Evolutionary conservation across 1,140 invertebrate species (phyloP).

Genomic region (Magallana gigas): DNA sequence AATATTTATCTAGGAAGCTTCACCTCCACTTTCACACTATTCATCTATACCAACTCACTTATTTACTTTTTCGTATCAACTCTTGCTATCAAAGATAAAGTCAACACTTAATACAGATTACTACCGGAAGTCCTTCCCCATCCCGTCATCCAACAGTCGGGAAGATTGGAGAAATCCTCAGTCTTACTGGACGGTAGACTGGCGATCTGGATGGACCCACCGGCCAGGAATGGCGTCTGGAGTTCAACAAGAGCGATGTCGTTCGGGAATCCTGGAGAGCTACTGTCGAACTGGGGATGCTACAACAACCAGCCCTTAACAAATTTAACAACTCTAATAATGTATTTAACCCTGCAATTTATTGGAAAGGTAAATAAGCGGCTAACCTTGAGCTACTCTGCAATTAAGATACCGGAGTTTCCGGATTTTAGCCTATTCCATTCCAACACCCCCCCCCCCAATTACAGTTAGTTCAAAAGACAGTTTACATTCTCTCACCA

Average conservation of each 20-base stretch:
- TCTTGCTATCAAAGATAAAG: no score
- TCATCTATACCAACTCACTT: no score
- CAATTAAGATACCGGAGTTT: no score
- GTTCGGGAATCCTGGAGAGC: constrained; percentile 53
- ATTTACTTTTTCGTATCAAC: no score
- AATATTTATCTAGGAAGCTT: no score
- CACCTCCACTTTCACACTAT: no score
- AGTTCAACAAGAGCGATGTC: constrained; percentile 58
- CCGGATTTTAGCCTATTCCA: no score
- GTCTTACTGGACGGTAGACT: neutral
- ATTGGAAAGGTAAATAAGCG: no score
- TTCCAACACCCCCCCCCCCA: no score
- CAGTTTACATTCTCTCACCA: neutral
- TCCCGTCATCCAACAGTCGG: constrained; percentile 46
- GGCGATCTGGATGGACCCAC: neutral
- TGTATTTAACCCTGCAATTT: no score
- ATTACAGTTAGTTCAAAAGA: neutral
- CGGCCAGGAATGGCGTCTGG: neutral
- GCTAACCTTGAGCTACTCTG: no score
- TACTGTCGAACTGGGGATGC: constrained; percentile 53
- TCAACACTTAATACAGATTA: neutral
- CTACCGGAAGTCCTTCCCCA: constrained; percentile 42
- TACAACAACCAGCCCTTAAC: neutral
- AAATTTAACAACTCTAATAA: no score
- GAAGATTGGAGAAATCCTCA: neutral